Evolutionary conservation across 1,140 invertebrate species (phyloP).

Genomic region (Drosophila ercepeae): DNA sequence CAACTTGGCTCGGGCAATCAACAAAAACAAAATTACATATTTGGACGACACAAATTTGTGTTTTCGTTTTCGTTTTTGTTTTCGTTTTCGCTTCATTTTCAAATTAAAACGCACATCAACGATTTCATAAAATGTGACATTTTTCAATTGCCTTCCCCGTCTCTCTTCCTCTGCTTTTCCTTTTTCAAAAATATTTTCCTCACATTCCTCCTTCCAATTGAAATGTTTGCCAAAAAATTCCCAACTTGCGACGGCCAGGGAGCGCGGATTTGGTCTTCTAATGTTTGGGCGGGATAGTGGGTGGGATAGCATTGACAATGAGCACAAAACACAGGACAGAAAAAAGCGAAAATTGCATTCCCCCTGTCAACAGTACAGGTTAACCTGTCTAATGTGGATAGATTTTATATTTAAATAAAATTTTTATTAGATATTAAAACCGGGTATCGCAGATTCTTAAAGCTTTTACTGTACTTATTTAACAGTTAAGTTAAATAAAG

Average conservation of each 20-base stretch:
- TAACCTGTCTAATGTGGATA: not conserved
- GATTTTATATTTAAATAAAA: too few species aligned
- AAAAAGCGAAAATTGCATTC: constrained; percentile 29
- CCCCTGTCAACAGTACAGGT: constrained; percentile 22
- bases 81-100: constrained; percentile 32
- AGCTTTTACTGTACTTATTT: too few species aligned
- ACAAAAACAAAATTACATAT: constrained; percentile 48
- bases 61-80: constrained; percentile 21
- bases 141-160: constrained; percentile 20
- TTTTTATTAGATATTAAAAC: too few species aligned
- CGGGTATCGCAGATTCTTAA: too few species aligned
- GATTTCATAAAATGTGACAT: constrained; percentile 32
- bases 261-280: not conserved
- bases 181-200: not conserved
- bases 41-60: constrained; percentile 39
- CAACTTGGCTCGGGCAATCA: too few species aligned
- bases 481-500: too few species aligned
- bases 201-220: constrained; percentile 10
- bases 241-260: constrained; percentile 1
- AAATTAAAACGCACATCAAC: constrained; percentile 39
- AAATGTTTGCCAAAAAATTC: constrained; percentile 45
- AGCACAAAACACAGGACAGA: constrained; percentile 10
- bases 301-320: constrained; percentile 31
- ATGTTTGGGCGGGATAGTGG: constrained; percentile 40
- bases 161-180: not conserved